Evolutionary conservation across 1,140 invertebrate genomes (phyloP).

Genomic region (fruit fly (Drosophila melanogaster)): DNA sequence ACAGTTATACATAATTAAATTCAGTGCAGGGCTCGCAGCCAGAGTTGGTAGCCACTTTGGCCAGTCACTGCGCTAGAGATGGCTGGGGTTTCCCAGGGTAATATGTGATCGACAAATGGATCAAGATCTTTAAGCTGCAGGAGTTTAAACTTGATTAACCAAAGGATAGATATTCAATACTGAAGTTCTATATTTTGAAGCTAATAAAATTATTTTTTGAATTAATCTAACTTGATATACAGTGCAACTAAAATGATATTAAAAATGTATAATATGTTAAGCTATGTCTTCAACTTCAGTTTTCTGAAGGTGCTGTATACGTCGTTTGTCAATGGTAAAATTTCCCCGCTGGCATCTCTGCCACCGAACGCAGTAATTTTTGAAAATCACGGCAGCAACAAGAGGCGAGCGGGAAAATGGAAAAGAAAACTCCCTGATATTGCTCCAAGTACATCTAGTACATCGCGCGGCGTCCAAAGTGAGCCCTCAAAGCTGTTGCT

Average conservation of each 20-base stretch:
- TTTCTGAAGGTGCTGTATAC: not conserved
- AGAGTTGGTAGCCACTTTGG: slow-evolving; percentile 30
- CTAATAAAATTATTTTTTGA: too few relatives aligned
- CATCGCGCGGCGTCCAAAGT: slow-evolving; percentile 45
- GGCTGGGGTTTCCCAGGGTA: slow-evolving; percentile 4
- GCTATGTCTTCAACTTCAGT: not conserved
- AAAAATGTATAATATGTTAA: not conserved
- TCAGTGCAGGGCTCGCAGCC: slow-evolving; percentile 23
- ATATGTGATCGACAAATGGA: slow-evolving; percentile 5
- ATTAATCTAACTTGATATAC: too few relatives aligned
- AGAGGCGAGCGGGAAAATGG: slow-evolving; percentile 25
- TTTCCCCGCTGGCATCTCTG: slow-evolving; percentile 53
- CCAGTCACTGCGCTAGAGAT: slow-evolving; percentile 25
- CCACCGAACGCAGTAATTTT: slow-evolving; percentile 35
- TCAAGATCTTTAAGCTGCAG: not conserved
- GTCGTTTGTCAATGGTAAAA: not conserved
- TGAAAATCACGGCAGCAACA: slow-evolving; percentile 45
- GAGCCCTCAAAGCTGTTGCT: slow-evolving; percentile 56
- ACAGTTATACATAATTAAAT: slow-evolving; percentile 54
- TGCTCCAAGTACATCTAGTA: slow-evolving; percentile 51
- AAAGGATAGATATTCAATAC: too few relatives aligned
- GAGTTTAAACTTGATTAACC: not conserved
- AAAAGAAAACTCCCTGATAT: slow-evolving; percentile 49
- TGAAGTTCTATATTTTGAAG: too few relatives aligned
- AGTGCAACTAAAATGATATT: not conserved